Evolutionary conservation across 1,140 invertebrate genomes (phyloP).

Genomic region (Bactericera cockerelli): DNA sequence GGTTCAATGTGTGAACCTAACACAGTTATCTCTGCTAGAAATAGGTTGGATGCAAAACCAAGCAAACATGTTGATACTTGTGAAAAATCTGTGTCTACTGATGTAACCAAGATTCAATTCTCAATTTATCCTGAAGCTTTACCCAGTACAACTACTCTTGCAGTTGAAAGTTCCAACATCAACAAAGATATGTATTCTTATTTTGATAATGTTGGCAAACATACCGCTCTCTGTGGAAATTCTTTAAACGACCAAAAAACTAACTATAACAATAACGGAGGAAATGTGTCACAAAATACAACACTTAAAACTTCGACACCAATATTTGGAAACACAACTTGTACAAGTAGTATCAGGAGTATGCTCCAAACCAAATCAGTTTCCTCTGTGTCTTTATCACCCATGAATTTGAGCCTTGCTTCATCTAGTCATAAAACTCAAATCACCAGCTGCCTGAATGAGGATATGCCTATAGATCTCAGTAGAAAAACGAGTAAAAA

Average conservation of each 20-base stretch:
- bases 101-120: background rate
- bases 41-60: background rate
- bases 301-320: no score
- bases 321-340: no score
- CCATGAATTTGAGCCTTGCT: background rate
- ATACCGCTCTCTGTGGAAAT: background rate
- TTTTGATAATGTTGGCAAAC: background rate
- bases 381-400: background rate
- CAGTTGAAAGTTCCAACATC: background rate
- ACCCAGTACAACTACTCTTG: background rate
- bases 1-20: no score
- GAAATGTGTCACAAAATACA: no score
- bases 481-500: background rate
- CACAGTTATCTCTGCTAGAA: no score
- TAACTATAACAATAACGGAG: background rate
- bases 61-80: background rate
- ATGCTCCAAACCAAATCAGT: conserved; percentile 6
- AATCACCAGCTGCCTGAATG: background rate
- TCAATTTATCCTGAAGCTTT: background rate
- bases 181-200: conserved; percentile 4
- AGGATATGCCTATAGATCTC: background rate
- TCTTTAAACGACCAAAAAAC: background rate
- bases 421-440: no score
- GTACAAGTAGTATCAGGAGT: background rate
- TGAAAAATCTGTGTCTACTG: background rate